Base-by-base conservation (phyloP, 1,140 invertebrate species). In the Cyphomyrmex costatus region DNA sequence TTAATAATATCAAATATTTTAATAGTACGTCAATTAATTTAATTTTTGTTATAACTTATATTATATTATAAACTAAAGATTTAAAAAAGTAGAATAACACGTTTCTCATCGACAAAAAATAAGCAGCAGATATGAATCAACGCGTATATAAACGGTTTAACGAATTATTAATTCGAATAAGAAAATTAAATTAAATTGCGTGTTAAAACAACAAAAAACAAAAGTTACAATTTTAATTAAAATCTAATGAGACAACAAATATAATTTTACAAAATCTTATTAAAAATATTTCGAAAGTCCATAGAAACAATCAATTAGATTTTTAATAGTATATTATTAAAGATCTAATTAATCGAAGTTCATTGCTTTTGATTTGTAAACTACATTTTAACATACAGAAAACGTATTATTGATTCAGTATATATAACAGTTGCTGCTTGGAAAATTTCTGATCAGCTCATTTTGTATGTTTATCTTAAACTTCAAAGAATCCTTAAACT, bases 341-440 rank as follows among this genome's bases (percentile, higher is more conserved):
- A 3, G 36, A 36, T 58, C 8, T 53, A 74, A 24, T 33, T 36
- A 24, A 76, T 0, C 8, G 8, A 24, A 60, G 19, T 60, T 3
- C 6, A 77, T 30, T 5, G 24, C 19, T 49, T 49, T 3, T 3
- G 10, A 7, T 61, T 60, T n/a, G 21, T 42, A 14, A 0, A 53
- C 58, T 30, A 12, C 19, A 12, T n/a, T n/a, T n/a, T n/a, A n/a
- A n/a, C n/a, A n/a, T n/a, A n/a, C n/a, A n/a, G n/a, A n/a, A n/a
- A 76, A 61, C 24, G 19, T 42, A 19, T 27, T 77, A 77, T 46
- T 77, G 74, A 77, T 77, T 77, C 42, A 61, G 16, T 76, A 42
- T 21, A 74, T 30, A 58, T 42, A 58, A 76, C 27, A 58, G 53
- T 56, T 76, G 21, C 16, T 19, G 46, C n/a, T 77, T n/a, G 24